Conservation (phyloP, 1,140 invertebrate species). For the Lasaia peninsularis region DNA sequence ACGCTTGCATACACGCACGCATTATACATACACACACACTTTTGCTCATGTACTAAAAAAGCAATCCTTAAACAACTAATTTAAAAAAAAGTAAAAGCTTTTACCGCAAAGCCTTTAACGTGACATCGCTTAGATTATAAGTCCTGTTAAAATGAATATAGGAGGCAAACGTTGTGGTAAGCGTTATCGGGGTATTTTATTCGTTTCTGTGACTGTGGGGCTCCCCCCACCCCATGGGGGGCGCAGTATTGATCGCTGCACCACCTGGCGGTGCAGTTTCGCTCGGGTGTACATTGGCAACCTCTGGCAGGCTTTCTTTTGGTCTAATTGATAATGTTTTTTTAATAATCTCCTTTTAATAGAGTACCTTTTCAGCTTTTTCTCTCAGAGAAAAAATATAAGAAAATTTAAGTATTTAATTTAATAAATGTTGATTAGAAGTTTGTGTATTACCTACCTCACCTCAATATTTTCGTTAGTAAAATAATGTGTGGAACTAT, state of each 20-base stretch:
- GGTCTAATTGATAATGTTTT: neutral
- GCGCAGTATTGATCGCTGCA: conserved; percentile 48
- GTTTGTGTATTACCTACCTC: no score
- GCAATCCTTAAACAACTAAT: no score
- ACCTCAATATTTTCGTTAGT: no score
- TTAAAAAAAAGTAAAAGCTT: neutral
- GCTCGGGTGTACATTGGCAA: conserved; percentile 9
- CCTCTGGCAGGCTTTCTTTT: neutral
- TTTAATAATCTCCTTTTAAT: neutral
- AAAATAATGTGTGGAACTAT: no score
- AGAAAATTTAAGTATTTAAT: no score
- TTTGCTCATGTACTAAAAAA: no score
- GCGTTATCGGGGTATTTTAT: conserved; percentile 27
- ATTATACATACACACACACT: no score
- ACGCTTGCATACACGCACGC: no score
- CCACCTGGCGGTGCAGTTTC: conserved; percentile 43
- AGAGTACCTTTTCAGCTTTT: no score
- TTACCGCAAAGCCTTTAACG: neutral
- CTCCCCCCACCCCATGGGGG: neutral
- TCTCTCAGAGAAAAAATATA: no score
- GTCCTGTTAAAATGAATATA: conserved; percentile 5
- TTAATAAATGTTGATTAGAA: no score
- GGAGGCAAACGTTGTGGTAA: conserved; percentile 6
- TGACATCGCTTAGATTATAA: neutral
- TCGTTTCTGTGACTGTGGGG: conserved; percentile 19